Evolutionary conservation across 2,113 vertebrate genomes (phyloP).

Genomic region (Himantopus leucocephalus): DNA sequence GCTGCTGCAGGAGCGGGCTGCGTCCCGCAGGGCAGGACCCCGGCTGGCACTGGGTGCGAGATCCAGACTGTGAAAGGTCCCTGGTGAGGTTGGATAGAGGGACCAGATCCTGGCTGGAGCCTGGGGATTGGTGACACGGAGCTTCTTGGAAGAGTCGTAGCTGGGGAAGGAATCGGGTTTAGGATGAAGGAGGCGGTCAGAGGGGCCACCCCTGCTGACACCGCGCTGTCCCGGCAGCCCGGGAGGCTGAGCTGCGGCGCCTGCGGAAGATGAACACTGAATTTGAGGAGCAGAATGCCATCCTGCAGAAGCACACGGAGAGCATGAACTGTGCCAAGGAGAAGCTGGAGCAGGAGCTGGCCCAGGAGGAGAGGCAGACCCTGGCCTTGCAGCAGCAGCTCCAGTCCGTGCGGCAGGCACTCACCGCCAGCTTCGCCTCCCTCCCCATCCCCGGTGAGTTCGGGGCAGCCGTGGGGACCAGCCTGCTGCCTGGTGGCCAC

Average conservation of each 20-base stretch:
- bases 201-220: not conserved
- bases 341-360: conserved; percentile 92
- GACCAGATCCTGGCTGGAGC: not conserved
- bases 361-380: conserved; percentile 89
- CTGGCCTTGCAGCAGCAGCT: conserved; percentile 91
- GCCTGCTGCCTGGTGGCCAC: no score
- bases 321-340: conserved; percentile 96
- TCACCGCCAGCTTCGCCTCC: conserved; percentile 87
- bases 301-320: conserved; percentile 93
- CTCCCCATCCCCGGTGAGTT: conserved; percentile 90
- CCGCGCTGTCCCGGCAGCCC: conserved; percentile 51
- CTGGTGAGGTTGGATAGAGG: not conserved
- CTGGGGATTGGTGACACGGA: fast-evolving
- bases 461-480: not conserved
- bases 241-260: conserved; percentile 92
- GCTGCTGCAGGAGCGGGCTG: not conserved
- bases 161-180: not conserved
- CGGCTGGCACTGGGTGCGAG: fast-evolving
- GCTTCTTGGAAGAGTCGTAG: not conserved
- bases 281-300: conserved; percentile 95
- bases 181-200: not conserved
- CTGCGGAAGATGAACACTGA: conserved; percentile 94
- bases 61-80: not conserved
- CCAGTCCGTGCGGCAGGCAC: conserved; percentile 87
- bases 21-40: fast-evolving